Evolutionary conservation across 2,888 invertebrate species (phyloP).

Genomic region (Koerneria pararmatus): DNA sequence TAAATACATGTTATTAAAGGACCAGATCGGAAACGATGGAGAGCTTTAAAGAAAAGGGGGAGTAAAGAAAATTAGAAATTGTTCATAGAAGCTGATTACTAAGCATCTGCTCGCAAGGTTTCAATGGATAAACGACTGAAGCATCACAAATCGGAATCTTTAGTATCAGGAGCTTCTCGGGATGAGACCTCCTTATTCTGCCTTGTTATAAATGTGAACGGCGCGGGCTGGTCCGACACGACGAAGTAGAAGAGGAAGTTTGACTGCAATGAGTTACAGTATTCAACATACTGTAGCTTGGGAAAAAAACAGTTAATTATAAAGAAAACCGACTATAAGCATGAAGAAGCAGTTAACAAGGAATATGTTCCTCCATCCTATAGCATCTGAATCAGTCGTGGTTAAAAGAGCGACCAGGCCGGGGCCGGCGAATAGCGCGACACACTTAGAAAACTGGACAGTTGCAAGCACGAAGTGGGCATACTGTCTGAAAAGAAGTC

Average conservation of each 20-base stretch:
- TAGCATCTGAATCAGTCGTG: conserved; percentile 5
- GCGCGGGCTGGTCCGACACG: conserved; percentile 32
- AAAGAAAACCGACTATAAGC: conserved; percentile 16
- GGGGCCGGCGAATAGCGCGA: conserved; percentile 19
- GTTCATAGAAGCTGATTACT: too few species aligned
- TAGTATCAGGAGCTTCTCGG: too few species aligned
- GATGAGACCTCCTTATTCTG: too few species aligned
- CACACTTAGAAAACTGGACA: conserved; percentile 23
- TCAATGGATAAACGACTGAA: too few species aligned
- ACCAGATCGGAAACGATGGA: too few species aligned
- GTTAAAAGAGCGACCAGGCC: conserved; percentile 17
- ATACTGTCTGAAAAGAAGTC: conserved; percentile 15
- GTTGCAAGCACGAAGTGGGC: conserved; percentile 19
- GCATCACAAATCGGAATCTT: too few species aligned
- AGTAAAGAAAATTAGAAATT: too few species aligned
- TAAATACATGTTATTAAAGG: too few species aligned
- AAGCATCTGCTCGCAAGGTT: too few species aligned
- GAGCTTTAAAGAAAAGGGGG: too few species aligned
- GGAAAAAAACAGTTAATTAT: too few species aligned
- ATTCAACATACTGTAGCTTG: neutral
- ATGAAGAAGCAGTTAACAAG: conserved; percentile 17
- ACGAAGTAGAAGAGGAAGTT: conserved; percentile 34
- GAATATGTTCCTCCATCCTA: conserved; percentile 18
- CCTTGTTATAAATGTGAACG: conserved; percentile 20
- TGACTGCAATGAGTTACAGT: conserved; percentile 25